A percentile compares a stretch with the other conserved stretches of the same genome.
phyloP scores from a whole-genome alignment of 2,113 vertebrate species.

The Redunca redunca region DNA sequence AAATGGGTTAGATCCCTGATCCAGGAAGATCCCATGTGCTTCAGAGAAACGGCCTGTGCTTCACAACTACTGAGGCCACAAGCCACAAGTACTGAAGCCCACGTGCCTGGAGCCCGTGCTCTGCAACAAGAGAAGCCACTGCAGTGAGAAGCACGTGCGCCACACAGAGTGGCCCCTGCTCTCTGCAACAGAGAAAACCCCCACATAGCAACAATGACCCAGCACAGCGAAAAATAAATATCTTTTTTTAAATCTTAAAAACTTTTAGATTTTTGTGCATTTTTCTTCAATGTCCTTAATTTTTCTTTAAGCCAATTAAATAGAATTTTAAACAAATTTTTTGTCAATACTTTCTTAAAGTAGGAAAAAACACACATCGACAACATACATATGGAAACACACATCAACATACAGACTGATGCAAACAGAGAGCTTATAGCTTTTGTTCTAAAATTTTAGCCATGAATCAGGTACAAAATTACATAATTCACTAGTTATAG shows the following conservation, averaged over 20 bases:
- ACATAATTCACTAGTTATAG: not conserved
- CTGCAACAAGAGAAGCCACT: not conserved
- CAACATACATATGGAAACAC: not conserved
- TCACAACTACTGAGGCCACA: not conserved
- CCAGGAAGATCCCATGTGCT: not conserved
- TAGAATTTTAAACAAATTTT: not conserved
- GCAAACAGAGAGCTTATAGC: not conserved
- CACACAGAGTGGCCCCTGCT: not conserved
- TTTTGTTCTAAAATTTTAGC: not conserved
- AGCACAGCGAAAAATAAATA: not conserved
- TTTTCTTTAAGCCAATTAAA: not conserved
- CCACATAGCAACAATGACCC: not conserved
- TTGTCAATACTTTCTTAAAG: not conserved
- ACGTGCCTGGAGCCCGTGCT: not conserved
- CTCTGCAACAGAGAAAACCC: not conserved
- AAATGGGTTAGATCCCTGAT: not conserved
- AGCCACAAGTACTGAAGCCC: not conserved
- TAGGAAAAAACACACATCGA: not conserved
- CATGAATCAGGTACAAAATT: not conserved
- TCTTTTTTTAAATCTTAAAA: not conserved
- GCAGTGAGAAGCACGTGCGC: not conserved
- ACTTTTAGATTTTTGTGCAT: not conserved
- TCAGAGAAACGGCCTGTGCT: not conserved
- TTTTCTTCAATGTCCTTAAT: not conserved
- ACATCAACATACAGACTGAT: not conserved